Percentiles rank a stretch among this genome's conserved stretches.
Evolutionary conservation across 1,140 invertebrate genomes (phyloP).

Genomic region (Carposina sasakii): DNA sequence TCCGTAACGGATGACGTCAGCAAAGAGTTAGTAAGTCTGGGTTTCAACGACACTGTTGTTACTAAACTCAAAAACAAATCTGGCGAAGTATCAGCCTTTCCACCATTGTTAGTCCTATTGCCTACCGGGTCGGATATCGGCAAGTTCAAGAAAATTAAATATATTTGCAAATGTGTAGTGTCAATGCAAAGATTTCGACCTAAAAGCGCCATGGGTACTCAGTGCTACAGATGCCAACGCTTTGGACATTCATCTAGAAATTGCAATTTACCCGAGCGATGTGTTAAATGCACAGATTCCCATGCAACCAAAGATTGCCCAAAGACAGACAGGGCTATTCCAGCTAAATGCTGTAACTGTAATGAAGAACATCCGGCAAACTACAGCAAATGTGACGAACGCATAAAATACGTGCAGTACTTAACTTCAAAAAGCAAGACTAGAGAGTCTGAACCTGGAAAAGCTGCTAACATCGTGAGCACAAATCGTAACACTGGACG

Average conservation of each 20-base stretch:
- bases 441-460: too few relatives aligned
- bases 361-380: constrained; percentile 1
- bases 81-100: background rate
- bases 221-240: constrained; percentile 1
- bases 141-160: constrained; percentile 1
- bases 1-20: background rate
- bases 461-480: too few relatives aligned
- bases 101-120: background rate
- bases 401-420: background rate
- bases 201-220: background rate
- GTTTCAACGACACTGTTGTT: background rate
- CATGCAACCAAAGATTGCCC: background rate
- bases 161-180: background rate
- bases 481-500: too few relatives aligned
- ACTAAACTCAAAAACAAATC: background rate
- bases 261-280: background rate
- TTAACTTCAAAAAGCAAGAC: too few relatives aligned
- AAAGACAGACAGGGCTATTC: background rate
- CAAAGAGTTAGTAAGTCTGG: background rate
- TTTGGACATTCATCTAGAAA: constrained; percentile 3
- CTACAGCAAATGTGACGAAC: background rate
- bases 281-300: constrained; percentile 2
- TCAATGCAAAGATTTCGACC: background rate
- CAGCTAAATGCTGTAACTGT: constrained; percentile 4
- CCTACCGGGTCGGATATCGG: background rate